Base-by-base conservation (phyloP, 2,888 invertebrate genomes). In the Piscicola geometra region DNA sequence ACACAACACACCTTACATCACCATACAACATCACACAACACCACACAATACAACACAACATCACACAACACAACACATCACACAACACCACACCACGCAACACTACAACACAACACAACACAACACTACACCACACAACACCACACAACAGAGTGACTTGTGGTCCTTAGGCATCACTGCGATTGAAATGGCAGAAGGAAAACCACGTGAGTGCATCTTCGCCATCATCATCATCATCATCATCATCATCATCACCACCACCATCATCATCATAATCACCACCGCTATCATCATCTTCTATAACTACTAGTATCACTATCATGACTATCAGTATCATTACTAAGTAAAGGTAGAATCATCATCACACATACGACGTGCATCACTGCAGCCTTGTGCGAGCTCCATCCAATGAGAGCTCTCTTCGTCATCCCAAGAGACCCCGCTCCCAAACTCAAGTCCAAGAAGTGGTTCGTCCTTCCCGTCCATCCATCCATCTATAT, bases 131-230 rank as follows among this genome's bases (percentile, higher is more conserved):
- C 64, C 25, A 64, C 25, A 64, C 25, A 5, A 64, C 25, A 64
- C 64, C 64, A 64, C 25, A 64, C n/a, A n/a, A n/a, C 90, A 85
- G 83, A 88, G 88, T 81, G 88, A 88, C 82, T 82, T 89, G 71
- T 89, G 89, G 89, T 88, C 88, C n/a, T 82, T 89, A 78, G 88
- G 98, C 83, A 99, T 99, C 84, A 99, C 98, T 77, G 95, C 97
- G 73, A 89, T 99, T 79, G 99, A 99, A 89, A 99, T 99, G 99
- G 98, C 99, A 77, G 99, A 99, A 88, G 95, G 95, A 83, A 96
- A 97, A 87, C 98, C 97, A 79, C 97, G 86, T 86, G 82, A 85
- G 75, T 36, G 25, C 9, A 64, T 30, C 9, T 3, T 21, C 25
- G 21, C 64, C 5, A 33, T 15, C 9, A 33, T 3, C 9, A 68